Percentiles rank a stretch among this genome's conserved stretches.
These are phyloP conservation scores for Philotrypesis tridentata DNA, from an alignment of 1,140 invertebrate species.

Conservation along the genomic window DNA sequence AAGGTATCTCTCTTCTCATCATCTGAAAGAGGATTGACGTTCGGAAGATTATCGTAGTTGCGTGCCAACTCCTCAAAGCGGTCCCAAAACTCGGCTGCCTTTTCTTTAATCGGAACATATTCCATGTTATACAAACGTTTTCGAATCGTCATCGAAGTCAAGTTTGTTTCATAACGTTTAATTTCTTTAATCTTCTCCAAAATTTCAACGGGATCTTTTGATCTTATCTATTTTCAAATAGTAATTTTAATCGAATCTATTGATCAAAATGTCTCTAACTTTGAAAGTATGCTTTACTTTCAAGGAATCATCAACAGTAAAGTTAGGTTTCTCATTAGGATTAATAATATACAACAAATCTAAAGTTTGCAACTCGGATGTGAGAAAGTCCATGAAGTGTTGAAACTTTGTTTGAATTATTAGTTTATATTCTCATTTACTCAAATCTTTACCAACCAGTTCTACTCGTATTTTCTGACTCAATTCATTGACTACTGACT, in stretches of 20 bases:
- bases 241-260: slow-evolving; percentile 48
- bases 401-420: slow-evolving; percentile 1
- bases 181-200: slow-evolving; percentile 50
- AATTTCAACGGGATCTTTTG: slow-evolving; percentile 47
- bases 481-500: too few relatives aligned
- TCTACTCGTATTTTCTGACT: too few relatives aligned
- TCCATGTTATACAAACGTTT: slow-evolving; percentile 45
- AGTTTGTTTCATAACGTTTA: slow-evolving; percentile 51
- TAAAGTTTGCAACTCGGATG: slow-evolving; percentile 38
- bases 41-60: too few relatives aligned
- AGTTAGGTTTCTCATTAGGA: neutral
- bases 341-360: slow-evolving; percentile 46
- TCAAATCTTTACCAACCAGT: too few relatives aligned
- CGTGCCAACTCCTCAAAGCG: too few relatives aligned
- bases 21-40: too few relatives aligned
- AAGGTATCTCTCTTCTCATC: too few relatives aligned
- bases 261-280: slow-evolving; percentile 51
- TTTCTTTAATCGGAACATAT: slow-evolving; percentile 44
- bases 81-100: slow-evolving; percentile 40
- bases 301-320: neutral
- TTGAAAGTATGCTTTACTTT: slow-evolving; percentile 35
- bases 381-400: slow-evolving; percentile 46
- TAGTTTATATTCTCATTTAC: slow-evolving; percentile 14
- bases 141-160: slow-evolving; percentile 34
- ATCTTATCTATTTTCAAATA: slow-evolving; percentile 45